Percentiles rank a stretch among this genome's conserved stretches.
Evolutionary conservation across 1,140 invertebrate genomes (phyloP).

Genomic region (Akabosia matsudoensis): DNA sequence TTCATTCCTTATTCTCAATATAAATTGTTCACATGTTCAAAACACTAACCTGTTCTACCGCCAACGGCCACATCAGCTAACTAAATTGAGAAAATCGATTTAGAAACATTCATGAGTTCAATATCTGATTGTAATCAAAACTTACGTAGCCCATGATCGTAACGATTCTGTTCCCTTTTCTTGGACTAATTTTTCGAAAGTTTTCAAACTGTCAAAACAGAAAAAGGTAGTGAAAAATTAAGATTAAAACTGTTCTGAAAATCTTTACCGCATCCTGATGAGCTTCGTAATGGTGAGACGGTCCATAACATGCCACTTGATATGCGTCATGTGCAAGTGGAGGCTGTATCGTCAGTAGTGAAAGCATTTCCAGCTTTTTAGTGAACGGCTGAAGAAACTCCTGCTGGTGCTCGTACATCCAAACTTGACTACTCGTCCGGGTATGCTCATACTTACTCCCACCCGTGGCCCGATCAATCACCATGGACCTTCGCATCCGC

Average conservation of each 20-base stretch:
- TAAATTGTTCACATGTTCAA: neutral
- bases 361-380: neutral
- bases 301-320: neutral
- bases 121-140: neutral
- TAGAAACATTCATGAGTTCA: neutral
- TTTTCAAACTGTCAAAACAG: neutral
- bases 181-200: neutral
- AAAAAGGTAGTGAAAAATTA: neutral
- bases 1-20: neutral
- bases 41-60: neutral
- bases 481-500: neutral
- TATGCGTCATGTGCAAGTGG: neutral
- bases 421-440: neutral
- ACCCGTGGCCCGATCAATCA: neutral
- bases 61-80: neutral
- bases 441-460: neutral
- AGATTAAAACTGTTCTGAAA: neutral
- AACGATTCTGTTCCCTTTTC: slow-evolving; percentile 1
- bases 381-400: neutral
- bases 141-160: slow-evolving; percentile 13
- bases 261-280: slow-evolving; percentile 37
- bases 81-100: neutral
- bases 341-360: neutral
- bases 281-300: neutral
- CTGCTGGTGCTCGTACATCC: neutral